Evolutionary conservation across 1,140 invertebrate genomes (phyloP).

Genomic region (Aphelinus certus): DNA sequence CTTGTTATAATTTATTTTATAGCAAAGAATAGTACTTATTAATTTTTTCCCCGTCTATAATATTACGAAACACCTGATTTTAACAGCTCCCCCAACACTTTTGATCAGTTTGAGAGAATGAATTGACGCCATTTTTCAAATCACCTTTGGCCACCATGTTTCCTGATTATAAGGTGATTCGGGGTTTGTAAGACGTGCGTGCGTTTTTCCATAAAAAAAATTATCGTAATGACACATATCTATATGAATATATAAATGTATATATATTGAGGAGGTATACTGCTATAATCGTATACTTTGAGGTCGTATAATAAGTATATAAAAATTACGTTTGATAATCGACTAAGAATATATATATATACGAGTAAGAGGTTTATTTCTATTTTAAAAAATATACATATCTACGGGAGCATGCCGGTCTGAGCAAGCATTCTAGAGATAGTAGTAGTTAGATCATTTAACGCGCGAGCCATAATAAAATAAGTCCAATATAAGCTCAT

Average conservation of each 20-base stretch:
- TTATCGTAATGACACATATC: too few relatives aligned
- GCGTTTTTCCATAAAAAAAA: too few relatives aligned
- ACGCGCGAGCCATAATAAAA: constrained; percentile 27
- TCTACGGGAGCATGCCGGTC: constrained; percentile 65
- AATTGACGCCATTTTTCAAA: too few relatives aligned
- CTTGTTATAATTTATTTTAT: too few relatives aligned
- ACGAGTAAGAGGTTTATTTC: constrained; percentile 34
- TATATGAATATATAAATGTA: constrained; percentile 18
- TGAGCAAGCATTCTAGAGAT: constrained; percentile 63
- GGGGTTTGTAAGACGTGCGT: too few relatives aligned
- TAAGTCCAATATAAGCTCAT: constrained; percentile 20
- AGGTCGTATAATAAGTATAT: constrained; percentile 35
- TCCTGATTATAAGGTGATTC: too few relatives aligned
- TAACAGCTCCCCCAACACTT: too few relatives aligned
- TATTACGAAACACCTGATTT: too few relatives aligned
- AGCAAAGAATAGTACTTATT: too few relatives aligned
- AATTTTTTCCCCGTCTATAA: too few relatives aligned
- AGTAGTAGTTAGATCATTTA: constrained; percentile 47
- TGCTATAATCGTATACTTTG: constrained; percentile 33
- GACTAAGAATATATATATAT: constrained; percentile 26
- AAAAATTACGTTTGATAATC: constrained; percentile 16
- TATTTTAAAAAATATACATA: constrained; percentile 44
- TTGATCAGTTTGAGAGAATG: too few relatives aligned
- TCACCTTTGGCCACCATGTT: too few relatives aligned
- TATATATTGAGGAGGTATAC: constrained; percentile 33